Base-by-base conservation (phyloP, 2,888 invertebrate species). In the Ectemnius lituratus region DNA sequence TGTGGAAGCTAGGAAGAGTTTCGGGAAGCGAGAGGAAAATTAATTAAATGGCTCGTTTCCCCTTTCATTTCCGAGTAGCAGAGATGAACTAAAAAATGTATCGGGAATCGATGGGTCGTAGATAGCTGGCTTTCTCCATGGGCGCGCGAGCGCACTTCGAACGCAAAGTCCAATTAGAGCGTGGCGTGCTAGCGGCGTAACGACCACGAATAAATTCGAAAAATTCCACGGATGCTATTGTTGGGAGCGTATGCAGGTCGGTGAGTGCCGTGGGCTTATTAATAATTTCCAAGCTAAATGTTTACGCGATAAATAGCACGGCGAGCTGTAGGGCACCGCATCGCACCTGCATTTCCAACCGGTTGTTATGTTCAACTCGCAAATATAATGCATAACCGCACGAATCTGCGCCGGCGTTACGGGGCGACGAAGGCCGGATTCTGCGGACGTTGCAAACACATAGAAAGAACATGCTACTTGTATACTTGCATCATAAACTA, bases 231-330 rank as follows among this genome's bases (percentile, higher is more conserved):
- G 11, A 8, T 28, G 49, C 13, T 47, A 46, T 6, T 45, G 66
- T 23, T 20, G 27, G n/a, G 52, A 49, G 11, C 8, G 46, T 58
- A 1, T 27, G 56, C 8, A 56, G 62, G 65, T 64, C 45, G 65
- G 70, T 11, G 37, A 11, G 11, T 37, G 37, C 37, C 37, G 37
- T 8, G 8, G 11, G 52, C 69, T 82, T 73, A 74, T 74, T 74
- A 80, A 82, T 82, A 82, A 82, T 73, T 62, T 70, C 58, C 14
- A 47, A 57, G 49, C 62, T 61, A 80, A 82, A 82, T 74, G 76
- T 82, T 82, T 80, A 59, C 70, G 70, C 59, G 78, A 70, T 70
- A 80, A 78, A 80, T 69, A 71, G 65, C 56, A 52, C 6, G 8
- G 37, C 37, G 37, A 11, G 11, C 37, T 2, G 67, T 4, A 62